phyloP scores from a whole-genome alignment of 1,140 invertebrate species.

The Camponotus vicinus region DNA sequence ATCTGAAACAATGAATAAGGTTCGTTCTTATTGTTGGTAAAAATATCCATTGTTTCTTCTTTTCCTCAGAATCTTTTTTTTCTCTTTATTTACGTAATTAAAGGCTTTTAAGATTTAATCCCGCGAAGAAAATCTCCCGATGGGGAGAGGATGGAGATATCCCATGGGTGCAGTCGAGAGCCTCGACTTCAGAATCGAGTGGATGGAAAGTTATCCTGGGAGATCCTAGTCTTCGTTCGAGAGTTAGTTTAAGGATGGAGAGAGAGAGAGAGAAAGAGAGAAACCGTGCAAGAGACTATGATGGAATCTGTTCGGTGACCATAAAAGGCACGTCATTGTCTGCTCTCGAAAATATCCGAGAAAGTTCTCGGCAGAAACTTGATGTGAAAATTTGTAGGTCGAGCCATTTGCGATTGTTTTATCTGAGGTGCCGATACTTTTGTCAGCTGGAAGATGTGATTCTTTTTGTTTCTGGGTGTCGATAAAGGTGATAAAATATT shows the following conservation, averaged over 20 bases:
- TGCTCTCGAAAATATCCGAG: not conserved
- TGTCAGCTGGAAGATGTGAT: not conserved
- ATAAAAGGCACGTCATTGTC: slow-evolving; percentile 54
- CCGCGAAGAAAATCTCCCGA: slow-evolving; percentile 32
- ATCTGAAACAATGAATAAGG: no score
- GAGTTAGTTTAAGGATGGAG: not conserved
- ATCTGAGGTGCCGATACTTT: not conserved
- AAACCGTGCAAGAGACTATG: not conserved
- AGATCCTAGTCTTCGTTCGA: slow-evolving; percentile 44
- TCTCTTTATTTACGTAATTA: slow-evolving; percentile 45
- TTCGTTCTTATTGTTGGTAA: not conserved
- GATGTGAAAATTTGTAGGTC: slow-evolving; percentile 9
- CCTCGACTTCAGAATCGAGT: slow-evolving; percentile 45
- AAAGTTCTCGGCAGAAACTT: slow-evolving; percentile 9
- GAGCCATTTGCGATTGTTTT: slow-evolving; percentile 9
- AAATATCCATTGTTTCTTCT: not conserved
- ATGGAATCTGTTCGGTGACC: slow-evolving; percentile 43
- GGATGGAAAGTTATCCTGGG: slow-evolving; percentile 46
- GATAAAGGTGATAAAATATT: not conserved
- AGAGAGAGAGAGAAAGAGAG: not conserved
- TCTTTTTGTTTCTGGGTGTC: not conserved
- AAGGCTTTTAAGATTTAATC: slow-evolving; percentile 57
- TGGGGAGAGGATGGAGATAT: slow-evolving; percentile 5
- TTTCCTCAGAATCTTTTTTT: not conserved
- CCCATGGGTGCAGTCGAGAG: slow-evolving; percentile 38